These are phyloP conservation scores for Sinocyclocheilus anophthalmus DNA, from an alignment of 2,113 vertebrate genomes.

Conservation along the genomic window DNA sequence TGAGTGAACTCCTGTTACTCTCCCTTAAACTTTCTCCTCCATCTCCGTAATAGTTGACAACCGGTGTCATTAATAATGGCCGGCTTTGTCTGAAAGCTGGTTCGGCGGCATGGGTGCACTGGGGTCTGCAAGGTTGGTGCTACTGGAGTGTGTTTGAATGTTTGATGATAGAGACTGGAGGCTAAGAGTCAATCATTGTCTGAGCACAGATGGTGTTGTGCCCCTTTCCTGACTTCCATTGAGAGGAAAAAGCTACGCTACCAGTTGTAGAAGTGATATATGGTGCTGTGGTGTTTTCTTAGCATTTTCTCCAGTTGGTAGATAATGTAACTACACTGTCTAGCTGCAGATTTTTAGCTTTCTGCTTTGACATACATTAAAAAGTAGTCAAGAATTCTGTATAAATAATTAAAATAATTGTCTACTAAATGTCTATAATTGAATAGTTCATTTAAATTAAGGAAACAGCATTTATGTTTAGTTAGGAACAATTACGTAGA, in stretches of 20 bases:
- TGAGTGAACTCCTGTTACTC: background rate
- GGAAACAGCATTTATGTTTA: too few species aligned
- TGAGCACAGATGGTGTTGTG: constrained; percentile 39
- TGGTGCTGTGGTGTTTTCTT: background rate
- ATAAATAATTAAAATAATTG: background rate
- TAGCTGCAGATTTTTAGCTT: too few species aligned
- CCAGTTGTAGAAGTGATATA: background rate
- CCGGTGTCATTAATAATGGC: constrained; percentile 17
- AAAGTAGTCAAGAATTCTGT: too few species aligned
- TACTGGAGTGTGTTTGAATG: constrained; percentile 16
- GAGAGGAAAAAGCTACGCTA: background rate
- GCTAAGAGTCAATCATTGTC: constrained; percentile 42
- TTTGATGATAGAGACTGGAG: constrained; percentile 40
- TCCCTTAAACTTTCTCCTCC: background rate
- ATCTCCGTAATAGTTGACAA: constrained; percentile 11
- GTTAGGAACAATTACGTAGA: background rate
- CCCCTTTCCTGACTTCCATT: constrained; percentile 6
- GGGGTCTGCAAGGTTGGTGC: constrained; percentile 10
- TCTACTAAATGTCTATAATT: background rate
- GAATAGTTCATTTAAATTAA: too few species aligned
- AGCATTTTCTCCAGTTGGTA: background rate
- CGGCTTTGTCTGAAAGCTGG: background rate
- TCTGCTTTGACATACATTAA: too few species aligned
- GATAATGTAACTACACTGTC: too few species aligned
- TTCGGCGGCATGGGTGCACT: background rate